Evolutionary conservation across 2,888 invertebrate genomes (phyloP).

Genomic region (Cephus runcator): DNA sequence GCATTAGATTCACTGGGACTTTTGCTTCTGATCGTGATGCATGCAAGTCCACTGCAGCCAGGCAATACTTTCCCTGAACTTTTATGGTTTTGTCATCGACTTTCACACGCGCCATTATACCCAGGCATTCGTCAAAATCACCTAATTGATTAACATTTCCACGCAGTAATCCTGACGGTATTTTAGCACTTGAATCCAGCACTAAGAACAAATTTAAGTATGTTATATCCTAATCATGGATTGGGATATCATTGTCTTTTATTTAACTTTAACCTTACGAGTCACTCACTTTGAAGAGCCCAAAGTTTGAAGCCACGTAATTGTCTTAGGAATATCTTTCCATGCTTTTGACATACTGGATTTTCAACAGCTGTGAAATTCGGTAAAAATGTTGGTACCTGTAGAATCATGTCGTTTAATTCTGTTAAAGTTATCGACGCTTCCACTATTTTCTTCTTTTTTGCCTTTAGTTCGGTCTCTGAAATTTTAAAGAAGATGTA

Average conservation of each 20-base stretch:
- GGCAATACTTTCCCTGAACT: constrained; percentile 77
- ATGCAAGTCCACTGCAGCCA: constrained; percentile 74
- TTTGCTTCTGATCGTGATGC: constrained; percentile 71
- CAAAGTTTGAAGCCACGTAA: constrained; percentile 76
- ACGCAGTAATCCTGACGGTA: constrained; percentile 75
- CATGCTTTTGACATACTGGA: constrained; percentile 75
- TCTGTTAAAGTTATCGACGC: constrained; percentile 71
- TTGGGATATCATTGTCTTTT: not conserved
- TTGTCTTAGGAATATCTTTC: constrained; percentile 76
- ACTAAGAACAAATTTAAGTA: constrained; percentile 66
- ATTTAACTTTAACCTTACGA: not conserved
- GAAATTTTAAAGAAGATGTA: constrained; percentile 10
- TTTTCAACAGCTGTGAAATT: constrained; percentile 75
- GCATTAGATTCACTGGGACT: constrained; percentile 73
- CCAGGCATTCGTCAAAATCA: constrained; percentile 77
- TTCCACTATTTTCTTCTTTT: constrained; percentile 61
- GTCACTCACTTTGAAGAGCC: constrained; percentile 77
- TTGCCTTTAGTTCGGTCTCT: constrained; percentile 54
- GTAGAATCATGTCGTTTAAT: constrained; percentile 70
- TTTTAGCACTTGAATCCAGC: constrained; percentile 79
- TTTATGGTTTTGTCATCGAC: constrained; percentile 72
- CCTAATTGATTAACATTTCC: constrained; percentile 79
- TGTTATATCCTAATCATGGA: not conserved
- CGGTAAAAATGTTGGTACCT: constrained; percentile 75
- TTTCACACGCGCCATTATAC: constrained; percentile 69